These are phyloP conservation scores for Paelopatides confundens DNA, from an alignment of 53 echinoderm and acorn worm species.

Conservation along the genomic window DNA sequence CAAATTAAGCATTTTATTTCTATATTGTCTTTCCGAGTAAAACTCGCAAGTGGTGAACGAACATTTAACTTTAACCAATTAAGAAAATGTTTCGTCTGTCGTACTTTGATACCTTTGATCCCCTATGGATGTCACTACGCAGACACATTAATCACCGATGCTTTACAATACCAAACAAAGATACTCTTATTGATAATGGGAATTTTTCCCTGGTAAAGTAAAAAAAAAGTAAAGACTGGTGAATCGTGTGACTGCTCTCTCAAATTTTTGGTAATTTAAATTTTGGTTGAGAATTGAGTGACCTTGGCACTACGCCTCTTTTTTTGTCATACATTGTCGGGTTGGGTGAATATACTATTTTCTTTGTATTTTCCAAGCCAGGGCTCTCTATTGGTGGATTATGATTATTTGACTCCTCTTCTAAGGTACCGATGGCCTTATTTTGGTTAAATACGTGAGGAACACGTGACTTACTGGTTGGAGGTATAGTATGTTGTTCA, in stretches of 20 bases:
- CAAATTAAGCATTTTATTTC: no score
- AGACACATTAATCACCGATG: no score
- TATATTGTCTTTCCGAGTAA: no score
- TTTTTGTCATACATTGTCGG: constrained; percentile 77
- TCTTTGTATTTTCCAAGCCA: not conserved
- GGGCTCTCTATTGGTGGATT: not conserved
- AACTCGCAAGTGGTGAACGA: no score
- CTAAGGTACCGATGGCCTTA: not conserved
- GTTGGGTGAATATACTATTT: constrained; percentile 11
- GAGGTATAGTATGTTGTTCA: not conserved
- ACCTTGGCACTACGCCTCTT: not conserved
- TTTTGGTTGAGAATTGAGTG: not conserved
- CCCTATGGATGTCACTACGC: no score
- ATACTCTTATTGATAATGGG: no score
- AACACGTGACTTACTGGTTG: not conserved
- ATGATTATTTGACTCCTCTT: not conserved
- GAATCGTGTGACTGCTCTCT: no score
- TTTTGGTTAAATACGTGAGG: not conserved
- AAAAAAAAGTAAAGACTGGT: not conserved
- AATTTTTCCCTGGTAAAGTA: no score
- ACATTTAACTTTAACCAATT: no score
- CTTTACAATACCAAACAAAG: no score
- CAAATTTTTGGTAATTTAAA: constrained; percentile 19
- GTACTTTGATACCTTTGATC: no score
- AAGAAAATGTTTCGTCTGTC: no score